Conservation (phyloP, 1,140 invertebrate species). For the Drosophila tsacasi region DNA sequence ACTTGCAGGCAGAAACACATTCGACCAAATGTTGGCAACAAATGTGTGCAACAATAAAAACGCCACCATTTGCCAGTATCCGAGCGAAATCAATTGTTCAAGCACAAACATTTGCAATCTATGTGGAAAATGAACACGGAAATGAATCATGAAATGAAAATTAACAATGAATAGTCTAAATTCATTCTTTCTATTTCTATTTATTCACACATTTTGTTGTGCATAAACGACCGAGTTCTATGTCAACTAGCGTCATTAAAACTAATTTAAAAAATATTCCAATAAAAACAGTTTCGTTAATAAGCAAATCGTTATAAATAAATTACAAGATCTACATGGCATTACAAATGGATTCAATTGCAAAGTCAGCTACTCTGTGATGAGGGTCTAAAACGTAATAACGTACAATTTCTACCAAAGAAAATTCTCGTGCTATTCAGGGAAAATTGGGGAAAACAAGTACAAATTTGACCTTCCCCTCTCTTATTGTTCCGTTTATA, state of each 20-base stretch:
- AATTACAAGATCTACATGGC: neutral
- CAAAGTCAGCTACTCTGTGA: neutral
- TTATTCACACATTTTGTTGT: neutral
- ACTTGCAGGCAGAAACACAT: conserved; percentile 2
- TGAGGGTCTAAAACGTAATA: neutral
- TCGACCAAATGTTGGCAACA: conserved; percentile 24
- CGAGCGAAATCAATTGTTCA: conserved; percentile 61
- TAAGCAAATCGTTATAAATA: neutral
- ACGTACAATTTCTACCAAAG: neutral
- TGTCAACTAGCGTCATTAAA: no score
- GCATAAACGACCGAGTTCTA: neutral
- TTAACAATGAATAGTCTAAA: neutral
- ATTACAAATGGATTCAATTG: neutral
- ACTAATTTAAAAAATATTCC: neutral
- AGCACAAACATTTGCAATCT: conserved; percentile 22
- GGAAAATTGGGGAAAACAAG: conserved; percentile 35
- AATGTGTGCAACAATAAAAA: conserved; percentile 37
- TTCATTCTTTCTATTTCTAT: neutral
- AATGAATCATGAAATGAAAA: neutral
- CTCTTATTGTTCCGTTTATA: neutral
- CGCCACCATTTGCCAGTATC: conserved; percentile 36
- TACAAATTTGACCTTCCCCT: neutral
- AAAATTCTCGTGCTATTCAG: neutral
- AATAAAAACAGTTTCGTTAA: neutral
- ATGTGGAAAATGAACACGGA: neutral